A percentile compares a stretch with the other conserved stretches of the same genome.
These are phyloP conservation scores for Cranoglanis bouderius DNA, from an alignment of 2,113 vertebrate species.

Conservation along the genomic window DNA sequence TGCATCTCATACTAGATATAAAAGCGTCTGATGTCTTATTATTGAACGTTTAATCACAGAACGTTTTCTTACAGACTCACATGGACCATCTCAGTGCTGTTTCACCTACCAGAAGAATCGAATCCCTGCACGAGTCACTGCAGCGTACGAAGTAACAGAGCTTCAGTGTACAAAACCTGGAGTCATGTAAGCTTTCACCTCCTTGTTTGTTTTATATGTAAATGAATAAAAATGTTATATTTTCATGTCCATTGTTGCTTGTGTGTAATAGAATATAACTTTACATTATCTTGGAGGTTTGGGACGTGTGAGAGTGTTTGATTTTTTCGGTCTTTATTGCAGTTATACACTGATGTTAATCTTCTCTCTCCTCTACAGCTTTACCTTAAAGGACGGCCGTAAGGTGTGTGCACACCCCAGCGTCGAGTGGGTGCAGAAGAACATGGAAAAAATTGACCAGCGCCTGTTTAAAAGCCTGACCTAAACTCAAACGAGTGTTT, in stretches of 20 bases:
- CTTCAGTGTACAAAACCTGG: background rate
- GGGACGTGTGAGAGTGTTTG: background rate
- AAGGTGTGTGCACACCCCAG: background rate
- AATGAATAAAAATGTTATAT: too few species aligned
- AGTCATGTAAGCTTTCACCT: background rate
- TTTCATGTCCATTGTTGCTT: background rate
- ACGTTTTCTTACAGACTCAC: background rate
- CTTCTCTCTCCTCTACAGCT: background rate
- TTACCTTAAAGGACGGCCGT: background rate
- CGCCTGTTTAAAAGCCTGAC: background rate
- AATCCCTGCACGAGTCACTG: background rate
- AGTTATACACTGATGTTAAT: background rate
- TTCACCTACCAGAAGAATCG: background rate
- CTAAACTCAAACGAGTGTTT: background rate
- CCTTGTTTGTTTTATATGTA: background rate
- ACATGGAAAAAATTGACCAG: background rate
- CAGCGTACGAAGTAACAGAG: background rate
- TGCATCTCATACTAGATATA: background rate
- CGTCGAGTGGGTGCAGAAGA: background rate
- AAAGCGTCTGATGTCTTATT: background rate
- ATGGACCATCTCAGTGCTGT: background rate
- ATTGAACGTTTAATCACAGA: background rate
- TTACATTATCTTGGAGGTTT: background rate
- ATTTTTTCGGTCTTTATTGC: background rate
- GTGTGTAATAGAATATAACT: background rate